Evolutionary conservation across 2,113 vertebrate species (phyloP).

Genomic region (Electrona antarctica): DNA sequence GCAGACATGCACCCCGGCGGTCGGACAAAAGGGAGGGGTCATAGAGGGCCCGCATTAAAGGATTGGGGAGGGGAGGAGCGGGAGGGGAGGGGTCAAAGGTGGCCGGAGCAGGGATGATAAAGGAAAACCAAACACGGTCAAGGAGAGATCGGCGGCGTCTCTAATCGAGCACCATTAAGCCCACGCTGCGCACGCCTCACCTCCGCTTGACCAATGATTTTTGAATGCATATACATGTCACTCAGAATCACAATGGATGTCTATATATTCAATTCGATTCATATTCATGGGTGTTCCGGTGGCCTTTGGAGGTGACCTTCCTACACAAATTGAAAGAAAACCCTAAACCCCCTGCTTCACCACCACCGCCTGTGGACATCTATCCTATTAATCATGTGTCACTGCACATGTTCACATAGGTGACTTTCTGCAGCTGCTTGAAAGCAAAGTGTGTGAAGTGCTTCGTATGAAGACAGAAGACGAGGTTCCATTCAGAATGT

Average conservation of each 20-base stretch:
- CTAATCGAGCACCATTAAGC: slow-evolving; percentile 59
- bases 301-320: slow-evolving; percentile 8
- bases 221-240: slow-evolving; percentile 38
- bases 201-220: slow-evolving; percentile 39
- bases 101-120: slow-evolving; percentile 39
- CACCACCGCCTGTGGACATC: slow-evolving; percentile 31
- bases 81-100: slow-evolving; percentile 64
- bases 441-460: neutral
- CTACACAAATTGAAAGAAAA: neutral
- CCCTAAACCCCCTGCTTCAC: slow-evolving; percentile 2
- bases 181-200: slow-evolving; percentile 61
- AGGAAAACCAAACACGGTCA: slow-evolving; percentile 53
- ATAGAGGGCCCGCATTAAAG: slow-evolving; percentile 66
- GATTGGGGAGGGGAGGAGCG: slow-evolving; percentile 50
- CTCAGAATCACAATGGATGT: slow-evolving; percentile 52
- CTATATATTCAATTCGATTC: slow-evolving; percentile 27
- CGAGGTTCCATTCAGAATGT: too few relatives aligned
- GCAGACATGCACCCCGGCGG: slow-evolving; percentile 62
- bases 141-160: slow-evolving; percentile 49
- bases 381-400: slow-evolving; percentile 50
- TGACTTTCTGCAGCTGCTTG: neutral
- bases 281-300: slow-evolving; percentile 6
- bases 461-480: too few relatives aligned
- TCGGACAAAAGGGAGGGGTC: slow-evolving; percentile 65
- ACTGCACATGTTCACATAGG: slow-evolving; percentile 8